Evolutionary conservation across 2,797 vertebrate species (phyloP).

Genomic region (Jordanella pulchra): DNA sequence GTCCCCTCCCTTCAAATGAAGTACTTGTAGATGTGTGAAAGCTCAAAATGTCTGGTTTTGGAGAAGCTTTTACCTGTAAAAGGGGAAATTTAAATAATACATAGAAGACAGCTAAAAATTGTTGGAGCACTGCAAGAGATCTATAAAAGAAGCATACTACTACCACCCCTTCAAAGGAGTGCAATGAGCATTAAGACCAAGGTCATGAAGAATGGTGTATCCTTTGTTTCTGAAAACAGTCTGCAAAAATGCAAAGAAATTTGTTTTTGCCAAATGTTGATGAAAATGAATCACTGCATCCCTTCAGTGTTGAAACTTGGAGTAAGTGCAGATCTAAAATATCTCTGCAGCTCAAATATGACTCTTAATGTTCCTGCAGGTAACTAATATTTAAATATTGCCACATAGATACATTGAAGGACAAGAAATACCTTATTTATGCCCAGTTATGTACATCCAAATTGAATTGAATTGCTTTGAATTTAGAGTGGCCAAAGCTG

Average conservation of each 20-base stretch:
- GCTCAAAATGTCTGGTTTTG: background rate
- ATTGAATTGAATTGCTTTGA: background rate
- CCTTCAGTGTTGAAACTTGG: background rate
- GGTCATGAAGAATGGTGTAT: background rate
- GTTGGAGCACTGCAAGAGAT: background rate
- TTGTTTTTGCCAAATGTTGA: background rate
- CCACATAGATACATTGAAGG: background rate
- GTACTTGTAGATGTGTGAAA: background rate
- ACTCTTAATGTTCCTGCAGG: too few relatives aligned
- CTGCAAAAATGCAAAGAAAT: background rate
- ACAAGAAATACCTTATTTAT: background rate
- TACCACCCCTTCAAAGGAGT: background rate
- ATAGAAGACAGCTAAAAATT: background rate
- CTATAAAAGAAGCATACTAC: background rate
- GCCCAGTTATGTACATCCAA: background rate
- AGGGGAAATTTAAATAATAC: slow-evolving; percentile 4
- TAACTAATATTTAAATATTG: background rate
- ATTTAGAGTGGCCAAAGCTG: background rate
- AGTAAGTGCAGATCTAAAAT: background rate
- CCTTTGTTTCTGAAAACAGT: background rate
- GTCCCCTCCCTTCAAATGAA: background rate
- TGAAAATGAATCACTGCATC: background rate
- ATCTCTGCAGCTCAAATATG: background rate
- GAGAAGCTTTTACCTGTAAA: slow-evolving; percentile 11
- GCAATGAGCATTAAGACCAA: background rate